A percentile compares a stretch with the other conserved stretches of the same genome.
Evolutionary conservation across 1,140 invertebrate species (phyloP).

Genomic region (Aphaenogaster ashmeadi): DNA sequence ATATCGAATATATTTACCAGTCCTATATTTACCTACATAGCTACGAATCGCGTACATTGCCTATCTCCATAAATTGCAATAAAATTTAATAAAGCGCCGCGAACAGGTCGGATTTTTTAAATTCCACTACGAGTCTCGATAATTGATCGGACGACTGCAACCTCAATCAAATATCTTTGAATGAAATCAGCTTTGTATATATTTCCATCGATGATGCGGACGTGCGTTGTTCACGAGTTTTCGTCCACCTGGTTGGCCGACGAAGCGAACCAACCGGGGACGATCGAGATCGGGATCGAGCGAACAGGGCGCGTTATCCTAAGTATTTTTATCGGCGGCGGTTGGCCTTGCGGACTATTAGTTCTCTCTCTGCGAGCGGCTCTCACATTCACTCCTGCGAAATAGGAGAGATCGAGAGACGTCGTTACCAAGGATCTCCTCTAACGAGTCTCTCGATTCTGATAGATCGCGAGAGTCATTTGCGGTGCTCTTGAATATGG

Average conservation of each 20-base stretch:
- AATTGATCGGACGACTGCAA: neutral
- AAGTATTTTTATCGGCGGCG: conserved; percentile 67
- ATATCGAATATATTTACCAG: neutral
- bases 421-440: conserved; percentile 34
- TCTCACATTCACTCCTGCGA: conserved; percentile 69
- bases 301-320: conserved; percentile 57
- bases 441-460: conserved; percentile 46
- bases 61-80: neutral
- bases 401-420: conserved; percentile 56
- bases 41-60: neutral
- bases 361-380: conserved; percentile 32
- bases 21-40: neutral
- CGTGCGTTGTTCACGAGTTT: neutral
- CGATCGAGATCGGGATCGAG: conserved; percentile 28
- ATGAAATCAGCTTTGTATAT: neutral
- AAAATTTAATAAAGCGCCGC: conserved; percentile 7
- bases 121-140: neutral
- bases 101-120: neutral
- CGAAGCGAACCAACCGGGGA: neutral
- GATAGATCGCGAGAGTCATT: conserved; percentile 46
- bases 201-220: conserved; percentile 40
- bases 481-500: conserved; percentile 55
- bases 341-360: conserved; percentile 72
- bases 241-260: neutral
- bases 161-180: neutral